Percentiles rank a stretch among this genome's conserved stretches.
These are phyloP conservation scores for Cepaea nemoralis DNA, from an alignment of 1,140 invertebrate species.

Conservation along the genomic window DNA sequence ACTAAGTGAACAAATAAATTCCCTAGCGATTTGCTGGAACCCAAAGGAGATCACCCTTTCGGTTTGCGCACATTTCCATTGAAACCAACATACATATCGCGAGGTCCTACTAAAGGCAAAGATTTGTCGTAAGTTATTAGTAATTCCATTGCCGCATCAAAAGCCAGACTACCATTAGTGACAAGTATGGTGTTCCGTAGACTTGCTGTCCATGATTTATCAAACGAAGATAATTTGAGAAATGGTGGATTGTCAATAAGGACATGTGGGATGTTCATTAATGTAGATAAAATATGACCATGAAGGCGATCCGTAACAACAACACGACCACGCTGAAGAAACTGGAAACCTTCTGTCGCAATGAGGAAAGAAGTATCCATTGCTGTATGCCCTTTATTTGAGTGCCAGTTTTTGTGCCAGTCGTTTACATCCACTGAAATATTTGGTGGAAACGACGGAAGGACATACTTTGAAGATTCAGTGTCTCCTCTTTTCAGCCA, in stretches of 20 bases:
- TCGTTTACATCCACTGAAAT: conserved; percentile 36
- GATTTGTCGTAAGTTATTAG: conserved; percentile 30
- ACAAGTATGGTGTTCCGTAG: conserved; percentile 40
- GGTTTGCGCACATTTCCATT: too few species aligned
- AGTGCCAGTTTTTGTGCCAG: conserved; percentile 32
- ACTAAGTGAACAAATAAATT: too few species aligned
- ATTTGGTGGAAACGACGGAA: conserved; percentile 15
- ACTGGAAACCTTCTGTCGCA: conserved; percentile 36
- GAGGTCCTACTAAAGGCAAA: conserved; percentile 31
- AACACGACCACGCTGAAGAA: conserved; percentile 48
- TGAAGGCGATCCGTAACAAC: conserved; percentile 55
- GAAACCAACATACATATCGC: conserved; percentile 7
- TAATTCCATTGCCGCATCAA: conserved; percentile 29
- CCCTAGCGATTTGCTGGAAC: too few species aligned
- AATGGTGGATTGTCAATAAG: conserved; percentile 46
- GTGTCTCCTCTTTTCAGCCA: conserved; percentile 42
- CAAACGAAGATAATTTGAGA: conserved; percentile 49
- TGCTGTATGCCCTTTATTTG: conserved; percentile 6
- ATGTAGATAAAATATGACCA: conserved; percentile 50
- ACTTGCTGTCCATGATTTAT: conserved; percentile 49
- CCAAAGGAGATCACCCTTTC: too few species aligned
- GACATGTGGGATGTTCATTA: conserved; percentile 54
- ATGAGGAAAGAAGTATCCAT: conserved; percentile 43
- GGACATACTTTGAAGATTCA: conserved; percentile 37
- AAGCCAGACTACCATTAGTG: conserved; percentile 19